phyloP scores from a whole-genome alignment of 2,113 vertebrate species.

The Lipotes vexillifer region DNA sequence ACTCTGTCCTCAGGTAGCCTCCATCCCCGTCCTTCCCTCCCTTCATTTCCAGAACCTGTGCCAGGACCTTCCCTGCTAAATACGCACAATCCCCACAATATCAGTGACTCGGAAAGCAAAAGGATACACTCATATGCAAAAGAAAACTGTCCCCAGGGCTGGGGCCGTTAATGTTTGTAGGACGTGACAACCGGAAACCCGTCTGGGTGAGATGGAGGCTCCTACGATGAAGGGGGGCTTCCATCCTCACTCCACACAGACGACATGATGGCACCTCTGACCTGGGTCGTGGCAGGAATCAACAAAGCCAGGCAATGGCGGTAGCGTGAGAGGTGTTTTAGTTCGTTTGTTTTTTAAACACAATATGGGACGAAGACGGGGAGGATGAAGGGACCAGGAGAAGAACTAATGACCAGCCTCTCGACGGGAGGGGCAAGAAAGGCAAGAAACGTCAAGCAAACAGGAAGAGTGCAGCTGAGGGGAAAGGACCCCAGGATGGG shows the following conservation, averaged over 20 bases:
- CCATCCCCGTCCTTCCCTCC: background rate
- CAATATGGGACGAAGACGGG: background rate
- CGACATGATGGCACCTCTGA: background rate
- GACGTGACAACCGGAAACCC: background rate
- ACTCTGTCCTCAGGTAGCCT: background rate
- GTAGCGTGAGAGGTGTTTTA: background rate
- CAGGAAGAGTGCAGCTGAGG: background rate
- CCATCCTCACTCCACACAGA: background rate
- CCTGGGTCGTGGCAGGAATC: background rate
- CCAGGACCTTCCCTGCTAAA: background rate
- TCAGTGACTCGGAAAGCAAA: background rate
- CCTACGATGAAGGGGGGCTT: background rate
- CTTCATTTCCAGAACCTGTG: background rate
- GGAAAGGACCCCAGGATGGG: background rate
- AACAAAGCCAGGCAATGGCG: background rate
- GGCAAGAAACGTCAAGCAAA: background rate
- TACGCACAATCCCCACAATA: background rate
- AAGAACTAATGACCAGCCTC: background rate
- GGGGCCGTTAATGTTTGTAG: accelerated
- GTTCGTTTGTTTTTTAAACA: background rate
- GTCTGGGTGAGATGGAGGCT: background rate
- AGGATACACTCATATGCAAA: background rate
- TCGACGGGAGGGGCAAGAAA: background rate
- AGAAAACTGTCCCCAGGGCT: background rate
- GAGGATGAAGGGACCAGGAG: background rate